phyloP scores from a whole-genome alignment of 2,113 vertebrate species.

The Callaeas wilsoni region DNA sequence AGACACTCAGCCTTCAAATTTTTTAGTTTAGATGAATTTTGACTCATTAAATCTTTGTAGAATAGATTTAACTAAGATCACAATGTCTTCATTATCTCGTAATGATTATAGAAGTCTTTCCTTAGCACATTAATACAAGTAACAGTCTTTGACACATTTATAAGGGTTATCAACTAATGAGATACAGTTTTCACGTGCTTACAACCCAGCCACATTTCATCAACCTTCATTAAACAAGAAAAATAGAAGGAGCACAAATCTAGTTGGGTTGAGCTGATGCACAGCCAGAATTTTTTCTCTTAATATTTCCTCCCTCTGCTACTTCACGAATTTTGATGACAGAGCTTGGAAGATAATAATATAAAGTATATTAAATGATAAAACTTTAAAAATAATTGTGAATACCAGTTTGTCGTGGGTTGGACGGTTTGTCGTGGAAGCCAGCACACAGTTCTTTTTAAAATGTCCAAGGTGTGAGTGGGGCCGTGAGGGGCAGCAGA shows the following conservation, averaged over 20 bases:
- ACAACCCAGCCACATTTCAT: background rate
- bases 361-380: background rate
- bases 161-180: background rate
- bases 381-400: background rate
- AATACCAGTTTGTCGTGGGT: too few relatives aligned
- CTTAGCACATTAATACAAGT: background rate
- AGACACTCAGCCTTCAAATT: background rate
- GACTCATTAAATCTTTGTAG: background rate
- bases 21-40: conserved; percentile 16
- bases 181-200: background rate
- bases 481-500: rapidly evolving
- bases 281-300: background rate
- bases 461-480: background rate
- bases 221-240: background rate
- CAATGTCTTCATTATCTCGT: conserved; percentile 12
- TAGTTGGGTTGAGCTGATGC: background rate
- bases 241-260: background rate
- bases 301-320: background rate
- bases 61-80: background rate
- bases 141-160: background rate
- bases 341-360: background rate
- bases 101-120: background rate
- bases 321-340: background rate
- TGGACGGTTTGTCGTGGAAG: too few relatives aligned
- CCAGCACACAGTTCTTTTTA: too few relatives aligned